Percentiles rank a stretch among this genome's conserved stretches.
These are phyloP conservation scores for Azemiops feae DNA, from an alignment of 2,113 vertebrate species.

Conservation along the genomic window DNA sequence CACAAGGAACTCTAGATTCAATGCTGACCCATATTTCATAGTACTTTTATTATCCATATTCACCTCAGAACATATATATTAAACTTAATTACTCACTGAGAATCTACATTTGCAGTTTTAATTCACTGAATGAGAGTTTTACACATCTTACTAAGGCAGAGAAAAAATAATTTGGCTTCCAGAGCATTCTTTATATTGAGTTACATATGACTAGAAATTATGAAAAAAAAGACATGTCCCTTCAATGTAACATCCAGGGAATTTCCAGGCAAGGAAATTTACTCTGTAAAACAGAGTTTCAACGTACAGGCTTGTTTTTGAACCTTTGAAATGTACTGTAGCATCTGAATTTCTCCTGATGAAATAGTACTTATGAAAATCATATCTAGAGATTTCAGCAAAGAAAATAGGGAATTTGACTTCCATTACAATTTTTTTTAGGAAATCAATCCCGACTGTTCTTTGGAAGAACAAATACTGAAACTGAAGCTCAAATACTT, in stretches of 20 bases:
- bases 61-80: slow-evolving; percentile 27
- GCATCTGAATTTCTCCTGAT: slow-evolving; percentile 4
- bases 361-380: neutral
- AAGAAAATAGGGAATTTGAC: neutral
- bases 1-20: neutral
- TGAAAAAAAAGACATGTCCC: slow-evolving; percentile 32
- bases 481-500: no score
- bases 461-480: no score
- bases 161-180: slow-evolving; percentile 46
- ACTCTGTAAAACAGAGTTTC: slow-evolving; percentile 19
- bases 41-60: slow-evolving; percentile 33
- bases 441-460: no score
- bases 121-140: slow-evolving; percentile 43
- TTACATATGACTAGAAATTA: slow-evolving; percentile 41
- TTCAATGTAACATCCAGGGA: slow-evolving; percentile 39
- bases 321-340: neutral
- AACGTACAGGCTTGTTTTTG: slow-evolving; percentile 30
- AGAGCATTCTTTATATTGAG: slow-evolving; percentile 46
- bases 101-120: slow-evolving; percentile 39
- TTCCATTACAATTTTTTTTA: neutral
- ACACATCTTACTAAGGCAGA: slow-evolving; percentile 23
- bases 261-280: slow-evolving; percentile 38
- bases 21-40: neutral
- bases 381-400: slow-evolving; percentile 15
- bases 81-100: slow-evolving; percentile 24